Evolutionary conservation across 1,140 invertebrate species (phyloP), one percentile per base, ranked within the genome.

Genomic region (Apis cerana): DNA sequence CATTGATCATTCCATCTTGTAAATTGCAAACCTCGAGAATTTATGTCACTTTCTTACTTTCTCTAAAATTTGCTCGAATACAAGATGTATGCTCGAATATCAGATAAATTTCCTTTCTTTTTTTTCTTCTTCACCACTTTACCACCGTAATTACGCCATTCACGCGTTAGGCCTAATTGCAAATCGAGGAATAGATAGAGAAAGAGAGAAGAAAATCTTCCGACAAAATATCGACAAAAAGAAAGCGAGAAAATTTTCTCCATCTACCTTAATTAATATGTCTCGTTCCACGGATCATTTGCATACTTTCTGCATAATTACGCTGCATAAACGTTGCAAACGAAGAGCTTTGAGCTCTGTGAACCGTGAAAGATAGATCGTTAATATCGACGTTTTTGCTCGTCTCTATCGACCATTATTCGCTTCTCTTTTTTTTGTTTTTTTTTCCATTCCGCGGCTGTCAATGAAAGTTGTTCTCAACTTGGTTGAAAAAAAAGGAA

Each of bases 231-330:
- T 21, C 48, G 15, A 13, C 23, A 21, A 56, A 10, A 72, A 69
- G 81, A 87, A 83, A 86, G 85, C 75, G 85, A 86, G 75, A 83
- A 79, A 54, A 54, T 79, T 83, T 83, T 87, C 75, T 75, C 70
- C 52, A 75, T 50, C 65, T 21, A 11, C 5, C 27, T 43, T 80
- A 75, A 86, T 64, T 77, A 48, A 43, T 19, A 64, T 10, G 27
- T 33, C 62, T 23, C 58, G 54, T 71, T 86, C 79, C 61, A 83
- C 59, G 70, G 80, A 67, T 43, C 86, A 84, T 86, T 87, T 80
- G 67, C 80, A 23, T 77, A 58, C 72, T 56, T 83, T 67, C 68
- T 61, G 54, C 33, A 43, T 80, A 78, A 81, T 79, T 82, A 62
- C 69, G 33, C 33, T 43, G 33, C 54, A 21, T 59, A 72, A 70